Evolutionary conservation across 2,797 vertebrate species (phyloP).

Genomic region (Prunella strophiata): DNA sequence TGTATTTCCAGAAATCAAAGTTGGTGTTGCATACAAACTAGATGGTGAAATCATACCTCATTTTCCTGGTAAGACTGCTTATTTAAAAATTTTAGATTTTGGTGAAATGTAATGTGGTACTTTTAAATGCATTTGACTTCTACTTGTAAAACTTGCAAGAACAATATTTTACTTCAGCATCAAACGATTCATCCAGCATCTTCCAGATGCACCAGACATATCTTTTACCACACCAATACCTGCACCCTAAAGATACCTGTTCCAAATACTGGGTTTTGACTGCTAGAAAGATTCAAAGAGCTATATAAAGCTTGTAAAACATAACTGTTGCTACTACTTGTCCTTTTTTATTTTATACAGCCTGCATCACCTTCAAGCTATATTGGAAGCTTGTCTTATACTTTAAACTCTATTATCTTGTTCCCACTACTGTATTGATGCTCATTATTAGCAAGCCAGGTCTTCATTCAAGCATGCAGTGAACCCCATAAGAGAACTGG

Average conservation of each 20-base stretch:
- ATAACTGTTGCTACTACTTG: neutral
- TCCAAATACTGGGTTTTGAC: neutral
- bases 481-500: neutral
- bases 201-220: neutral
- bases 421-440: neutral
- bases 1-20: slow-evolving; percentile 90
- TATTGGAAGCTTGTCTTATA: neutral
- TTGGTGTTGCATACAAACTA: slow-evolving; percentile 92
- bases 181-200: neutral
- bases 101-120: neutral
- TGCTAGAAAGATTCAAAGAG: neutral
- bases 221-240: neutral
- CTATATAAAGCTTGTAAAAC: neutral
- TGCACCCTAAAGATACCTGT: neutral
- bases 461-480: neutral
- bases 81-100: neutral
- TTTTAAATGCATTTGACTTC: neutral
- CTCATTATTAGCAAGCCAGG: neutral
- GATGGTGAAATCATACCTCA: slow-evolving; percentile 91
- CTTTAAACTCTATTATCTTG: neutral
- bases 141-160: neutral
- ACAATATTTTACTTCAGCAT: neutral
- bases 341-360: neutral
- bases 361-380: neutral
- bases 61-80: slow-evolving; percentile 88